phyloP scores from a whole-genome alignment of 2,113 vertebrate genomes.

The Oreotrochilus melanogaster region DNA sequence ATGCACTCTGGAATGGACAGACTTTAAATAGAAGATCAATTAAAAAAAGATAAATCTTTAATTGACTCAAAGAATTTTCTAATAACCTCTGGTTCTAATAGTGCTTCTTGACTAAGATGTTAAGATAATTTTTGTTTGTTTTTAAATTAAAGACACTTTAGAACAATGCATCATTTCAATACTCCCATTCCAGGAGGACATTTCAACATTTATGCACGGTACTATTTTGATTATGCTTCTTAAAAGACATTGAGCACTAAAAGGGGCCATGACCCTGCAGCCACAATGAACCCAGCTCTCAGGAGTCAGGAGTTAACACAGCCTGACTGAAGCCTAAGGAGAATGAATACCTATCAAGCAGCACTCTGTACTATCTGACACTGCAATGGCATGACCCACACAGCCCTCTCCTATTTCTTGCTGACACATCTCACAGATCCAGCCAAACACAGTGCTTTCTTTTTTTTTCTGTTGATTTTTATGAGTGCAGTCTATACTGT shows the following conservation, averaged over 20 bases:
- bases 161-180: background rate
- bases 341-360: background rate
- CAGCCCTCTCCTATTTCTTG: constrained; percentile 25
- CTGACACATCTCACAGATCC: background rate
- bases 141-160: background rate
- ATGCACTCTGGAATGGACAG: background rate
- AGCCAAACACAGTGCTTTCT: background rate
- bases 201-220: background rate
- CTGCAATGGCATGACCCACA: background rate
- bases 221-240: background rate
- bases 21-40: background rate
- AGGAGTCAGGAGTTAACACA: background rate
- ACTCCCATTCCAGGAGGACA: background rate
- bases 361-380: constrained; percentile 9
- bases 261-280: background rate
- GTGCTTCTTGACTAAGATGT: background rate
- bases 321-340: background rate
- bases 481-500: background rate
- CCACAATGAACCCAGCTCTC: background rate
- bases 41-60: background rate
- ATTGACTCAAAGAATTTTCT: background rate
- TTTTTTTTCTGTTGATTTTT: background rate
- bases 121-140: background rate
- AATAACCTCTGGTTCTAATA: background rate
- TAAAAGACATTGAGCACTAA: background rate